Conservation (phyloP, 1,140 invertebrate species). For the Zophobas atratus region DNA sequence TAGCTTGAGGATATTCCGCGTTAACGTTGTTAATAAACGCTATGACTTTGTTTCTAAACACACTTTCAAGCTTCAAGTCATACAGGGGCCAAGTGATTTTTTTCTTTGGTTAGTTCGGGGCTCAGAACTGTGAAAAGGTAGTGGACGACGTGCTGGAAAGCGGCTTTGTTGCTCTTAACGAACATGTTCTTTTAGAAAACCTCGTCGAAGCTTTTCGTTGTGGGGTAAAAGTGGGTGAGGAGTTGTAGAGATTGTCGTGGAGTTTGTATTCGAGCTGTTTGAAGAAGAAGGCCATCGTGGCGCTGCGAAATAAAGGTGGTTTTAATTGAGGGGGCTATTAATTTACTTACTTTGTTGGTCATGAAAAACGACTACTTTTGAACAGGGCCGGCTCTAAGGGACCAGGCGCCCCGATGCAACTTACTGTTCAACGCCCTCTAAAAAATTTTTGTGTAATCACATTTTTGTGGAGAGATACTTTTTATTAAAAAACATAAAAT, state of each 20-base stretch:
- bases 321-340: too few species aligned
- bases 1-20: conserved; percentile 54
- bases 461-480: too few species aligned
- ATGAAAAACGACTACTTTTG: too few species aligned
- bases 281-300: too few species aligned
- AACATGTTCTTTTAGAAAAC: conserved; percentile 64
- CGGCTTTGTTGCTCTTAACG: conserved; percentile 63
- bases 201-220: conserved; percentile 56
- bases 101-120: conserved; percentile 57
- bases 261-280: neutral
- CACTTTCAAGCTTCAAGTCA: conserved; percentile 57
- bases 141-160: conserved; percentile 61
- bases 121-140: conserved; percentile 60
- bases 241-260: conserved; percentile 56
- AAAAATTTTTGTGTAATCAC: too few species aligned
- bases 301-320: too few species aligned
- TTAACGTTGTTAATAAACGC: conserved; percentile 61
- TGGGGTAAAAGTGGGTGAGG: conserved; percentile 55
- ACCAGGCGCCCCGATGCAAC: too few species aligned
- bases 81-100: conserved; percentile 59
- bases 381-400: too few species aligned
- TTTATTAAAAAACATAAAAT: too few species aligned
- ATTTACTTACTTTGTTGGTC: too few species aligned
- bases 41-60: conserved; percentile 62
- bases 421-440: too few species aligned